phyloP scores from a whole-genome alignment of 2,113 vertebrate genomes.

The Microcebus lehilahytsara region DNA sequence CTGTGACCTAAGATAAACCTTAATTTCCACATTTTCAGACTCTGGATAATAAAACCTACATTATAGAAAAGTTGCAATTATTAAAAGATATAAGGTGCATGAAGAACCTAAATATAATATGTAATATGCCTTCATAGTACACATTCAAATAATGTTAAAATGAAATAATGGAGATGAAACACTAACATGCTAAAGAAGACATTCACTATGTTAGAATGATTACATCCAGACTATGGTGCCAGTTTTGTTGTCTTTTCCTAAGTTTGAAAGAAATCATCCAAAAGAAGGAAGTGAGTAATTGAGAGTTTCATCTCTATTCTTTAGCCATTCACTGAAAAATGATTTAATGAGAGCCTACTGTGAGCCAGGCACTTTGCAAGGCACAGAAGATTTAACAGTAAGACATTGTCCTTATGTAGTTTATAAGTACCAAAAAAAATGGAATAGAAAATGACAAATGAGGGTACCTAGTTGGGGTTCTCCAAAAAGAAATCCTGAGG shows the following conservation, averaged over 20 bases:
- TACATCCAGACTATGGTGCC: background rate
- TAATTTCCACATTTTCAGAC: background rate
- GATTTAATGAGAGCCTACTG: background rate
- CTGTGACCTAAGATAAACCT: background rate
- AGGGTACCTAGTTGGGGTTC: background rate
- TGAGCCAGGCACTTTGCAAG: background rate
- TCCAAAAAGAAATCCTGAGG: background rate
- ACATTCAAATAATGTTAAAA: background rate
- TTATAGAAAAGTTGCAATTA: background rate
- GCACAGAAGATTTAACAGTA: background rate
- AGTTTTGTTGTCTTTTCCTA: background rate
- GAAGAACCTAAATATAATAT: conserved; percentile 8
- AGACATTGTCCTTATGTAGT: background rate
- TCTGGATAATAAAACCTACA: background rate
- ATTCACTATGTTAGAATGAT: background rate
- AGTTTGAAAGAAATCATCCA: background rate
- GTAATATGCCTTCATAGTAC: background rate
- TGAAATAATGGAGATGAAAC: conserved; percentile 12
- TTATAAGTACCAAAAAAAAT: background rate
- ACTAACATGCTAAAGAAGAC: background rate
- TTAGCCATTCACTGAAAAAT: background rate
- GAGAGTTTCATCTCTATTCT: background rate
- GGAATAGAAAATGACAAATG: background rate
- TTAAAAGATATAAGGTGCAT: background rate
- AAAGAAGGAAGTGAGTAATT: background rate